phyloP scores from a whole-genome alignment of 1,140 invertebrate genomes.

The Tetramorium alpestre region DNA sequence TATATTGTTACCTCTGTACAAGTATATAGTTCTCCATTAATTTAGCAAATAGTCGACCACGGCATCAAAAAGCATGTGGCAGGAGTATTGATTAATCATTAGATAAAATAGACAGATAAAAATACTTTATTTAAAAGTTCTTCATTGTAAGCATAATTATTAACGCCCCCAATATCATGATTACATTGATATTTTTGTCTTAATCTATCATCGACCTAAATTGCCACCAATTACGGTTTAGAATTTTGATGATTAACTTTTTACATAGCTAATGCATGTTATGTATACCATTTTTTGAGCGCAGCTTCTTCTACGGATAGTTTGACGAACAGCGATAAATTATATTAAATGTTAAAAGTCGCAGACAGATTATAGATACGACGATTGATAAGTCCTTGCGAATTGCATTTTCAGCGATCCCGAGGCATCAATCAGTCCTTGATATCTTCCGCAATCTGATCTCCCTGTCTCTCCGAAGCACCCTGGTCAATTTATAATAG shows the following conservation, averaged over 20 bases:
- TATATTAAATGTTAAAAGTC: slow-evolving; percentile 12
- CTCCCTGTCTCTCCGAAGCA: neutral
- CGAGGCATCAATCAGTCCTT: slow-evolving; percentile 13
- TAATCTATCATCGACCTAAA: neutral
- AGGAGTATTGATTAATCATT: neutral
- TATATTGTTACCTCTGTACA: neutral
- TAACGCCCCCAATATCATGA: neutral
- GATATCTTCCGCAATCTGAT: slow-evolving; percentile 16
- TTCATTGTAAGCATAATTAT: neutral
- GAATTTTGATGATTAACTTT: neutral
- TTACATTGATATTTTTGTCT: neutral
- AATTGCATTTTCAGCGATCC: slow-evolving; percentile 7
- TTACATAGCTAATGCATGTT: neutral
- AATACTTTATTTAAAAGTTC: neutral
- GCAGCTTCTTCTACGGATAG: neutral
- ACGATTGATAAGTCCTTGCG: neutral
- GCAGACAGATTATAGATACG: neutral
- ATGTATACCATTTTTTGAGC: neutral
- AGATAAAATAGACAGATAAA: neutral
- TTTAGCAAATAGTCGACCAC: slow-evolving; percentile 1
- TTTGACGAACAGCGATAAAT: neutral
- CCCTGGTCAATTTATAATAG: neutral
- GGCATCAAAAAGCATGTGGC: neutral
- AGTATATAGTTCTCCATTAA: neutral
- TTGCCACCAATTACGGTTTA: neutral